These are phyloP conservation scores for Eospalax fontanierii DNA, from an alignment of 2,797 vertebrate species.

Conservation along the genomic window DNA sequence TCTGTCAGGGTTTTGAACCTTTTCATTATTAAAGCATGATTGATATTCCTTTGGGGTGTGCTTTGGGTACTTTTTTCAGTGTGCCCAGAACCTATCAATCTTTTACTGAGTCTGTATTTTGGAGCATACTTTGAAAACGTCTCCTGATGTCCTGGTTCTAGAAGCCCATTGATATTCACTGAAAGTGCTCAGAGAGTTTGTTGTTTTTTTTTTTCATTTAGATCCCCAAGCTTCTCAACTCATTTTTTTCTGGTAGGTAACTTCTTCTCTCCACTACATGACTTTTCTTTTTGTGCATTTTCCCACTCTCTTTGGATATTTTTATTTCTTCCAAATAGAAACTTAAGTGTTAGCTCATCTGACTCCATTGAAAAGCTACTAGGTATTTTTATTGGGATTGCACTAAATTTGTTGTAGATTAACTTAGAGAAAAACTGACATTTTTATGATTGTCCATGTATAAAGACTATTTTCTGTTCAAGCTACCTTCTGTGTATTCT, in stretches of 20 bases:
- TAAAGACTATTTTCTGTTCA: not conserved
- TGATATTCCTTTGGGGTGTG: not conserved
- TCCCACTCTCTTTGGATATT: not conserved
- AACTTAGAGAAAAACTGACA: conserved; percentile 36
- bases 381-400: conserved; percentile 40
- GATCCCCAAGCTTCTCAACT: not conserved
- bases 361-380: conserved; percentile 17
- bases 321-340: conserved; percentile 48
- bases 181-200: not conserved
- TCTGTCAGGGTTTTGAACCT: conserved; percentile 29
- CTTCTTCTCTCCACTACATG: not conserved
- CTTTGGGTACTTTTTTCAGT: conserved; percentile 16
- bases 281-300: conserved; percentile 31
- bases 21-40: conserved; percentile 13
- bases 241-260: not conserved
- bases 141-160: not conserved
- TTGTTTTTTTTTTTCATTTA: not conserved
- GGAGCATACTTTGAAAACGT: conserved; percentile 13
- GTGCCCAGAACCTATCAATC: conserved; percentile 1
- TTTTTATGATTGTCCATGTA: conserved; percentile 18
- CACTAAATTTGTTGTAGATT: conserved; percentile 50
- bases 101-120: conserved; percentile 24
- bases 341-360: conserved; percentile 27
- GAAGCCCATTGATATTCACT: not conserved
- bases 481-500: not conserved